These are phyloP conservation scores for Melanotaenia pygmaea DNA, from an alignment of 2,797 vertebrate genomes.

Conservation along the genomic window DNA sequence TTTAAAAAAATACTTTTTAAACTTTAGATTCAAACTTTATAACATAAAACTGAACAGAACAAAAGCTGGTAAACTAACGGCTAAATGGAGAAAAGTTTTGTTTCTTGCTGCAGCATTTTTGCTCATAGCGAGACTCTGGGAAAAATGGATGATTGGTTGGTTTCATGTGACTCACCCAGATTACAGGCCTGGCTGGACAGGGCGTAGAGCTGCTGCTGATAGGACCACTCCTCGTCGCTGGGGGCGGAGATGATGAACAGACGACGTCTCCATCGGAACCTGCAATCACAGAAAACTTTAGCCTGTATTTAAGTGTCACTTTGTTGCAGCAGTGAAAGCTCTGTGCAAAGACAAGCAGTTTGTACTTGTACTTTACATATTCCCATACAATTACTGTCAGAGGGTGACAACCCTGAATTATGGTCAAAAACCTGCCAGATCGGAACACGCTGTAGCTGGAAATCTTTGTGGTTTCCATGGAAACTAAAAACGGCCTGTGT, in stretches of 20 bases:
- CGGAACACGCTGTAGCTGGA: constrained; percentile 24
- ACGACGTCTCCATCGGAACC: constrained; percentile 97
- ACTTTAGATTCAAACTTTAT: no score
- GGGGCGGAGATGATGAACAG: constrained; percentile 96
- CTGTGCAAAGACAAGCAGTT: constrained; percentile 17
- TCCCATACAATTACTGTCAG: constrained; percentile 49
- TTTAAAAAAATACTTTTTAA: no score
- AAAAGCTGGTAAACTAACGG: no score
- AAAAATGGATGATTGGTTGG: background rate
- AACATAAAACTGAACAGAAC: no score
- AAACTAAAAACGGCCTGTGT: constrained; percentile 49
- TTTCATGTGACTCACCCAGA: constrained; percentile 87
- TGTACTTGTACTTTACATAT: constrained; percentile 30
- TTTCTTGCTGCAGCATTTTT: no score
- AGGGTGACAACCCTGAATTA: constrained; percentile 62
- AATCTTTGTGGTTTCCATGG: constrained; percentile 53
- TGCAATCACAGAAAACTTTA: constrained; percentile 67
- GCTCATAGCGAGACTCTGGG: no score
- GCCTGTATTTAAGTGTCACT: constrained; percentile 50
- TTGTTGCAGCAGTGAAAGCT: constrained; percentile 44
- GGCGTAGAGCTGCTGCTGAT: constrained; percentile 96
- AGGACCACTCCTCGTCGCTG: constrained; percentile 97
- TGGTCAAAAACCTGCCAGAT: constrained; percentile 50
- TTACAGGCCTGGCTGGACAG: constrained; percentile 97
- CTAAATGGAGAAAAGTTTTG: no score